Percentiles rank a stretch among this genome's conserved stretches.
phyloP scores from a whole-genome alignment of 1,140 invertebrate species.

The Drosophila kanapiae region DNA sequence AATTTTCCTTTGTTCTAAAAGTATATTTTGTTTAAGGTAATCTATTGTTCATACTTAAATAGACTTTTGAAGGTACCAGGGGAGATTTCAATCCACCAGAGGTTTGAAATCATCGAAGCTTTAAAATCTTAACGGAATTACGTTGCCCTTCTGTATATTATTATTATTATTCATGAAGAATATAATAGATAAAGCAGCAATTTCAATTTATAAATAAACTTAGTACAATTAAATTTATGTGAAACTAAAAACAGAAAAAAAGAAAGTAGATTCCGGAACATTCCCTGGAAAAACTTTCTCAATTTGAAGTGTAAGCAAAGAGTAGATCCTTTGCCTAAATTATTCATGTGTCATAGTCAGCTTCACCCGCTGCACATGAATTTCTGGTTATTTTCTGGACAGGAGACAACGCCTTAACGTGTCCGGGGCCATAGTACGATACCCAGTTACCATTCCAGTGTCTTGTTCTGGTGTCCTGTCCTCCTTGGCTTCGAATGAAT shows the following conservation, averaged over 20 bases:
- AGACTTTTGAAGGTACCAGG: too few relatives aligned
- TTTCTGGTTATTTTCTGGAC: slow-evolving; percentile 39
- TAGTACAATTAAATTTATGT: too few relatives aligned
- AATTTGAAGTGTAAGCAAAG: slow-evolving; percentile 16
- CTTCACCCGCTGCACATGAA: slow-evolving; percentile 65
- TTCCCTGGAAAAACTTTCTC: neutral
- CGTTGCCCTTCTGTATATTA: too few relatives aligned
- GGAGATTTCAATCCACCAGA: neutral
- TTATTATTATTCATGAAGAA: too few relatives aligned
- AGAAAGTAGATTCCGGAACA: neutral
- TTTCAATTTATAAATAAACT: neutral
- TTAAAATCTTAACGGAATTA: too few relatives aligned
- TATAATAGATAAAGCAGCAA: too few relatives aligned
- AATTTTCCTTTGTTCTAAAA: neutral
- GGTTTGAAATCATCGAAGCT: neutral
- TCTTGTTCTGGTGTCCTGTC: neutral
- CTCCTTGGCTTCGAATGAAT: slow-evolving; percentile 53
- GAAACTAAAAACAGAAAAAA: too few relatives aligned
- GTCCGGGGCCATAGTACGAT: slow-evolving; percentile 22
- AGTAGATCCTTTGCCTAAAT: slow-evolving; percentile 20
- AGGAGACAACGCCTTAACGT: slow-evolving; percentile 64
- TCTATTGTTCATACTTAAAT: neutral
- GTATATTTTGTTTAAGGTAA: neutral
- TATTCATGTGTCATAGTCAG: slow-evolving; percentile 56
- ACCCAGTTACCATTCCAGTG: slow-evolving; percentile 9